phyloP scores from a whole-genome alignment of 2,797 vertebrate species.

The Carduelis carduelis region DNA sequence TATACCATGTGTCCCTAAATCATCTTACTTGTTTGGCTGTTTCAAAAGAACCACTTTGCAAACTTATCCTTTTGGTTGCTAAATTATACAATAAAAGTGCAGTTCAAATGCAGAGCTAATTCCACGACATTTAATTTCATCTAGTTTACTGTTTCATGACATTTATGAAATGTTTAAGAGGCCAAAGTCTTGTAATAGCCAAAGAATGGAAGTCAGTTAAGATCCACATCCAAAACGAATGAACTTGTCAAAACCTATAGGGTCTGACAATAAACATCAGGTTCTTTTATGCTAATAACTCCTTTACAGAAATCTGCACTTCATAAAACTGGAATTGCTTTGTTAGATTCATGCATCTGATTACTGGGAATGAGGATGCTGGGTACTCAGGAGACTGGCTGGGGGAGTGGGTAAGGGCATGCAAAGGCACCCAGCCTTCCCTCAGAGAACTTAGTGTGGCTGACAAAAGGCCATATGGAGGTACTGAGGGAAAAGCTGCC shows the following conservation, averaged over 20 bases:
- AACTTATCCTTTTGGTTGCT: neutral
- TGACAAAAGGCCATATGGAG: neutral
- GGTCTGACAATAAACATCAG: neutral
- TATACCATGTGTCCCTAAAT: neutral
- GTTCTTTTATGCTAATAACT: neutral
- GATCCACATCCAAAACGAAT: neutral
- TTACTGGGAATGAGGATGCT: neutral
- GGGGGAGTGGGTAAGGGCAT: neutral
- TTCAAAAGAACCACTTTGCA: neutral
- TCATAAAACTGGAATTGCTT: neutral
- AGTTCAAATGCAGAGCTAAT: neutral
- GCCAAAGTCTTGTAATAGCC: neutral
- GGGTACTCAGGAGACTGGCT: neutral
- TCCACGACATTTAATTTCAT: neutral
- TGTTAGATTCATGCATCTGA: neutral
- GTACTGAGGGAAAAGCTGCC: neutral
- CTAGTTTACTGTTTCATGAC: neutral
- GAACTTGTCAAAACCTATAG: neutral
- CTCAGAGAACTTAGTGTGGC: neutral
- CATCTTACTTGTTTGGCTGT: neutral
- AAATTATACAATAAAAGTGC: neutral
- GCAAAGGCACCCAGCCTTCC: neutral
- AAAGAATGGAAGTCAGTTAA: neutral
- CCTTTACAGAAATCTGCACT: neutral
- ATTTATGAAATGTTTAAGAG: neutral